phyloP scores from a whole-genome alignment of 2,888 invertebrate species.

The Aleiodes leptofemur region DNA sequence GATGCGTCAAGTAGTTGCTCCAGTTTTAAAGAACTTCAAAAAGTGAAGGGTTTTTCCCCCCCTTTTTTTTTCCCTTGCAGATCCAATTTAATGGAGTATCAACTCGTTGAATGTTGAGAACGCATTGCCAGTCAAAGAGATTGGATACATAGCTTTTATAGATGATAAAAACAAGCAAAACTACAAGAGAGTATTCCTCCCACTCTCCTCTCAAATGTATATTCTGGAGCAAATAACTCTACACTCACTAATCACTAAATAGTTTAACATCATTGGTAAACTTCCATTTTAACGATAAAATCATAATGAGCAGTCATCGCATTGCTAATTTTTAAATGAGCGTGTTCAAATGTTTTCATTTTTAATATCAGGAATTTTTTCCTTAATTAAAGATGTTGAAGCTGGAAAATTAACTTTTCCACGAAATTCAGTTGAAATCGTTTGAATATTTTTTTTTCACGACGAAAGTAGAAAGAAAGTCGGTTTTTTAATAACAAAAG shows the following conservation, averaged over 20 bases:
- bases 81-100: slow-evolving; percentile 14
- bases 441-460: not conserved
- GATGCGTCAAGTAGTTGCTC: too few relatives aligned
- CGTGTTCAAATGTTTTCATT: not conserved
- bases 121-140: slow-evolving; percentile 23
- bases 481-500: not conserved
- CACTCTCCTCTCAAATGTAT: slow-evolving; percentile 44
- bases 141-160: slow-evolving; percentile 67
- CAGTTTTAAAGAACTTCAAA: too few relatives aligned
- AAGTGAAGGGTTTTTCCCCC: too few relatives aligned
- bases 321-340: slow-evolving; percentile 5
- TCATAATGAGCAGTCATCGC: slow-evolving; percentile 23
- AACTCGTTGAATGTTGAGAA: slow-evolving; percentile 12
- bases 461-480: slow-evolving; percentile 26
- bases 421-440: slow-evolving; percentile 7
- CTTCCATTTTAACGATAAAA: slow-evolving; percentile 10
- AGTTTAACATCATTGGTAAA: not conserved
- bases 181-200: slow-evolving; percentile 47
- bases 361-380: too few relatives aligned
- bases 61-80: not conserved
- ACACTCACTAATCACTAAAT: slow-evolving; percentile 1
- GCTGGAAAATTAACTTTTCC: slow-evolving; percentile 20
- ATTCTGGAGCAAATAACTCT: not conserved
- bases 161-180: slow-evolving; percentile 65
- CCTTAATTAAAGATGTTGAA: slow-evolving; percentile 1